Percentiles rank a stretch among this genome's conserved stretches.
phyloP scores from a whole-genome alignment of 2,113 vertebrate genomes.

The Malurus melanocephalus region DNA sequence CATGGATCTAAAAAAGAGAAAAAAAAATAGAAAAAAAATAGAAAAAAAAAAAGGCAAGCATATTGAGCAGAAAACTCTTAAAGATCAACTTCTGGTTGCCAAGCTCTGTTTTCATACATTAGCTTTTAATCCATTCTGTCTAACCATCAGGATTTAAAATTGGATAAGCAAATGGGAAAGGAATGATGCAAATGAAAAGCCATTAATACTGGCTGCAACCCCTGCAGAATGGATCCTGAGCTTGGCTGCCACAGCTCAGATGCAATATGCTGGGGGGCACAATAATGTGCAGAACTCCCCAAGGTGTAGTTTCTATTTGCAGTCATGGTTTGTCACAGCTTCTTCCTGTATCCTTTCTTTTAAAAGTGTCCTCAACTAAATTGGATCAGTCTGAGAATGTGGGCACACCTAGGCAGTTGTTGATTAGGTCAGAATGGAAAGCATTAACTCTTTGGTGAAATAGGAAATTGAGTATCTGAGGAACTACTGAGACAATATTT shows the following conservation, averaged over 20 bases:
- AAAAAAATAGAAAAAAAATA: neutral
- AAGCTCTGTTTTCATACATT: neutral
- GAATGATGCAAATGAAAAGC: neutral
- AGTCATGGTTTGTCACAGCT: neutral
- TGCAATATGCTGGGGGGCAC: too few relatives aligned
- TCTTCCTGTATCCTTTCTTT: neutral
- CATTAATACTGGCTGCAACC: neutral
- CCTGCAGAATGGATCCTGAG: neutral
- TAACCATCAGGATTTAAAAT: neutral
- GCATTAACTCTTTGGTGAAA: neutral
- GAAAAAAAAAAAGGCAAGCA: neutral
- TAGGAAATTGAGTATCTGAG: neutral
- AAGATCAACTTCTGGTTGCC: neutral
- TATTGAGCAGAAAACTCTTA: neutral
- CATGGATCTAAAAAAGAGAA: neutral
- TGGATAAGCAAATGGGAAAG: neutral
- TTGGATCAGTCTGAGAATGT: neutral
- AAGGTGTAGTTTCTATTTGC: neutral
- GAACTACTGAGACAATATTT: neutral
- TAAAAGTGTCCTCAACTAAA: neutral
- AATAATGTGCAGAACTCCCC: neutral
- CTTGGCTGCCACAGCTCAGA: neutral
- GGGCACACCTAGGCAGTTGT: neutral
- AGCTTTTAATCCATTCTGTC: neutral
- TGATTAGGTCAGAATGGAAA: neutral